Conservation (phyloP, 2,888 invertebrate genomes). For the Laothoe populi region DNA sequence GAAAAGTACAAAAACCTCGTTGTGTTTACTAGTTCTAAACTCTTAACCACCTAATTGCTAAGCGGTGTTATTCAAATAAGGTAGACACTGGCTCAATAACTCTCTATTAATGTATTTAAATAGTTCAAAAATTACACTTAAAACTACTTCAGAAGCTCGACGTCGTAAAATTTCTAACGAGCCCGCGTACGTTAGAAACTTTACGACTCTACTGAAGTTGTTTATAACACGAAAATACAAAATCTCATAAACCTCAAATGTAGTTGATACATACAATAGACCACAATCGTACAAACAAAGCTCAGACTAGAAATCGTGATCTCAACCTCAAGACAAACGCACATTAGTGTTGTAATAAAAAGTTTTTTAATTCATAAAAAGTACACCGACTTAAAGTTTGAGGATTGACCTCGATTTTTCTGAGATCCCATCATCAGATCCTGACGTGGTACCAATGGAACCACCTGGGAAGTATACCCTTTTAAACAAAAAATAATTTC, state of each 20-base stretch:
- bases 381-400: too few relatives aligned
- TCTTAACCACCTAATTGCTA: not conserved
- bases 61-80: slow-evolving; percentile 16
- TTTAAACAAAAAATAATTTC: too few relatives aligned
- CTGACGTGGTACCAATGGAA: too few relatives aligned
- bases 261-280: not conserved
- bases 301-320: not conserved
- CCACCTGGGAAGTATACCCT: too few relatives aligned
- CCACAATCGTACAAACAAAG: not conserved
- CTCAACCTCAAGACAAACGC: not conserved
- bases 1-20: too few relatives aligned
- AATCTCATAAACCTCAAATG: not conserved
- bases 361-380: too few relatives aligned
- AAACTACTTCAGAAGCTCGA: slow-evolving; percentile 11
- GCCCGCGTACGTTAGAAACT: too few relatives aligned
- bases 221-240: not conserved
- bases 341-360: slow-evolving; percentile 6
- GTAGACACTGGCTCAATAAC: not conserved
- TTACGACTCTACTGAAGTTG: not conserved
- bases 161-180: not conserved
- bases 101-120: not conserved
- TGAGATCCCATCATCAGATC: too few relatives aligned
- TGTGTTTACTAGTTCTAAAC: not conserved
- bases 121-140: not conserved
- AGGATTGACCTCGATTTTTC: too few relatives aligned